Conservation (phyloP, 2,113 vertebrate species). For the Limanda limanda region DNA sequence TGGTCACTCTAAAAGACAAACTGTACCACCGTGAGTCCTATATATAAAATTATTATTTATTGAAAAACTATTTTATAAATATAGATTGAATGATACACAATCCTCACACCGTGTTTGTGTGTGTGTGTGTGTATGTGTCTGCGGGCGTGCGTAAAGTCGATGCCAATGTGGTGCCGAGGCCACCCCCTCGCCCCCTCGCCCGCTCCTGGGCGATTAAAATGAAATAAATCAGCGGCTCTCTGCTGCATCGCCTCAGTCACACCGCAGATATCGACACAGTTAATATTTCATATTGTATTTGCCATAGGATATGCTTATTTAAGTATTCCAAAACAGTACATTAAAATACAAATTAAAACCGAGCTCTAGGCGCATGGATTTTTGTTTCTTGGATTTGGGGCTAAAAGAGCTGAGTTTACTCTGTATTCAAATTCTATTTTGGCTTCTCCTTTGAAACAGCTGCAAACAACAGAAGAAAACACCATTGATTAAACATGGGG, state of each 20-base stretch:
- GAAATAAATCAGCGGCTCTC: constrained; percentile 75
- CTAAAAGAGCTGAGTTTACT: constrained; percentile 13
- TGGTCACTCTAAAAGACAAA: neutral
- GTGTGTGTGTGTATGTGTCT: constrained; percentile 31
- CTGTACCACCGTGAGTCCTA: neutral
- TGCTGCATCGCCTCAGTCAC: constrained; percentile 71
- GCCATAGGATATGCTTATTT: constrained; percentile 76
- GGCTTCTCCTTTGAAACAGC: constrained; percentile 17
- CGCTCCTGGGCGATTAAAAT: constrained; percentile 63
- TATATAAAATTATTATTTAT: neutral
- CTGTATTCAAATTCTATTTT: constrained; percentile 49
- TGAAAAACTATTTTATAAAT: neutral
- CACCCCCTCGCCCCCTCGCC: constrained; percentile 35
- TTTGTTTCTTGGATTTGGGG: neutral
- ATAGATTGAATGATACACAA: neutral
- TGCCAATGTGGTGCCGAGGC: constrained; percentile 65
- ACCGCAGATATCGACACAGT: constrained; percentile 76
- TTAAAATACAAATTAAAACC: constrained; percentile 77
- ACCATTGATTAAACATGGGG: constrained; percentile 29
- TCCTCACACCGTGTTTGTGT: neutral
- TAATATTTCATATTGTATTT: constrained; percentile 81
- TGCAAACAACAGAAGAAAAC: constrained; percentile 7
- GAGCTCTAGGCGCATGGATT: constrained; percentile 64
- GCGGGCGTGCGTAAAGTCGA: constrained; percentile 56
- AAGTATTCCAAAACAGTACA: constrained; percentile 71